Evolutionary conservation across 2,113 vertebrate genomes (phyloP).

Genomic region (Nothobranchius kuhntae): DNA sequence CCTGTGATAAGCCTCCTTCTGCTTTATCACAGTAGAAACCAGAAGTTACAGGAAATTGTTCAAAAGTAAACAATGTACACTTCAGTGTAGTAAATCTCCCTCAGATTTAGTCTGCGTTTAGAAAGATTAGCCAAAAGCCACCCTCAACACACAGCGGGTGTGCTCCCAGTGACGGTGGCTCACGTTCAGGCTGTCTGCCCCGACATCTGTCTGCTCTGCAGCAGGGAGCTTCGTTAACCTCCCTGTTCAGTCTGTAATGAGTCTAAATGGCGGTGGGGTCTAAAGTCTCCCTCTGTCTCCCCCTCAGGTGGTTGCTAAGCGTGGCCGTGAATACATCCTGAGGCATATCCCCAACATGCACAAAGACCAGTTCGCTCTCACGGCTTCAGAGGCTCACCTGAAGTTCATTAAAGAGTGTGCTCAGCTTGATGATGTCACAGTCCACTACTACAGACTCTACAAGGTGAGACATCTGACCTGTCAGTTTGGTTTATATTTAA

Average conservation of each 20-base stretch:
- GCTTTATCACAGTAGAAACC: slow-evolving; percentile 58
- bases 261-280: slow-evolving; percentile 3
- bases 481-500: neutral
- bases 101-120: slow-evolving; percentile 36
- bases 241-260: slow-evolving; percentile 11
- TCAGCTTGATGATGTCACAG: slow-evolving; percentile 92
- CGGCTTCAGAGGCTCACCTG: slow-evolving; percentile 92
- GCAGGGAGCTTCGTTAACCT: slow-evolving; percentile 24
- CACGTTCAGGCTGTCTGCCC: slow-evolving; percentile 9
- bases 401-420: slow-evolving; percentile 97
- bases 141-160: slow-evolving; percentile 5
- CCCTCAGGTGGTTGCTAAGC: slow-evolving; percentile 91
- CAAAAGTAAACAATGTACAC: slow-evolving; percentile 36
- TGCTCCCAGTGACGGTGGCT: slow-evolving; percentile 10
- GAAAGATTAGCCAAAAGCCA: slow-evolving; percentile 29
- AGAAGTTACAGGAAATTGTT: slow-evolving; percentile 66
- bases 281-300: neutral
- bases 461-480: slow-evolving; percentile 80
- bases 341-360: slow-evolving; percentile 98
- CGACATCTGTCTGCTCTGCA: slow-evolving; percentile 42
- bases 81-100: slow-evolving; percentile 31
- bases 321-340: slow-evolving; percentile 95
- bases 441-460: slow-evolving; percentile 96
- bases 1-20: slow-evolving; percentile 68
- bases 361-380: slow-evolving; percentile 97